Evolutionary conservation across 2,888 invertebrate genomes (phyloP), one percentile per base, ranked within the genome.

Genomic region (Nomada goodeniana): DNA sequence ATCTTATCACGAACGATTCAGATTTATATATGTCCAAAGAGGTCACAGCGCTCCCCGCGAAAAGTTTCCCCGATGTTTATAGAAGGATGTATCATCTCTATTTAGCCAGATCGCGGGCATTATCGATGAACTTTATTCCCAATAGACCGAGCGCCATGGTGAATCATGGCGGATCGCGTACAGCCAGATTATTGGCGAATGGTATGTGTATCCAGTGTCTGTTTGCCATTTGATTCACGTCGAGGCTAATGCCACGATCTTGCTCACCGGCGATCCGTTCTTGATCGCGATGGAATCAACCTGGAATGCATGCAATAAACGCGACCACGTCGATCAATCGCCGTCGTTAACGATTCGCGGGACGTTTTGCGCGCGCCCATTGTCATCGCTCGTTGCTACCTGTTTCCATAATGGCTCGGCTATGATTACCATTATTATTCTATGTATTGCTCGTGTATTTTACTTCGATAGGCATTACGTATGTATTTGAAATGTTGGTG

Each of bases 81-180:
- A n/a, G 18, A 18, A 57, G 52, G 47, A 44, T 52, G 47, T 44
- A 71, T 83, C 64, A 57, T 80, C 53, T 42, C 65, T 57, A 15
- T 63, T 70, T 57, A 65, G n/a, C 23, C 29, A 11, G 44, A 52
- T 73, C 60, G 57, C 64, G 18, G 52, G 53, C 65, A 73, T 61
- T 65, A 79, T 77, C 86, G 80, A 61, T 79, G 80, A 69, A 81
- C 72, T 81, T 86, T 83, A 81, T 86, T 78, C 75, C 73, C 60
- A 50, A 71, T 68, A 61, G 65, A 42, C 29, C 44, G 53, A 57
- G 74, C 75, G 72, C 79, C 63, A 68, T 23, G 53, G 73, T 86
- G 84, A 83, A 75, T 86, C 84, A 76, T 52, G 55, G 50, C 29
- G 26, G 59, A 60, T 77, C 76, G 50, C 44, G 70, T 71, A 74